These are phyloP conservation scores for Arctia plantaginis DNA, from an alignment of 2,888 invertebrate genomes.

Conservation along the genomic window DNA sequence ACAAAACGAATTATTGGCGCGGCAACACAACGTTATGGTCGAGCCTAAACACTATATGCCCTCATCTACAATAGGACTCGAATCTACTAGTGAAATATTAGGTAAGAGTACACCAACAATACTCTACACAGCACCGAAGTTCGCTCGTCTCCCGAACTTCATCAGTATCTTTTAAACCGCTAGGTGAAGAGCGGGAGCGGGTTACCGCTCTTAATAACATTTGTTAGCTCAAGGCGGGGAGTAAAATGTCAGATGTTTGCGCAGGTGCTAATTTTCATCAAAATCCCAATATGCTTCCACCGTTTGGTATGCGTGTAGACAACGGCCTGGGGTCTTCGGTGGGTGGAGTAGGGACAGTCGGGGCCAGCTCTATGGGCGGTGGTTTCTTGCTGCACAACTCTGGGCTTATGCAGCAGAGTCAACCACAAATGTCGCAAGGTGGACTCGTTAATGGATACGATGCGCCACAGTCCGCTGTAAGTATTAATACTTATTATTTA, in stretches of 20 bases:
- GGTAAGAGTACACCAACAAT: constrained; percentile 62
- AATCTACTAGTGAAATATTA: constrained; percentile 83
- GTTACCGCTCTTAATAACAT: not conserved
- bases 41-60: constrained; percentile 80
- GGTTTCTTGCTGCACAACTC: constrained; percentile 73
- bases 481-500: constrained; percentile 41
- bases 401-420: constrained; percentile 64
- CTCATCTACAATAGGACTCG: constrained; percentile 77
- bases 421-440: constrained; percentile 63
- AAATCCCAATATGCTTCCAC: constrained; percentile 82
- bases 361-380: constrained; percentile 31
- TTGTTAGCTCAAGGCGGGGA: constrained; percentile 21
- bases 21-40: constrained; percentile 74
- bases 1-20: constrained; percentile 76
- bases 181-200: constrained; percentile 11
- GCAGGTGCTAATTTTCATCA: constrained; percentile 85
- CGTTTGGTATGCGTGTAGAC: constrained; percentile 84
- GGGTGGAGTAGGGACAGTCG: constrained; percentile 28
- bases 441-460: constrained; percentile 78
- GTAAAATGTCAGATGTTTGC: constrained; percentile 40
- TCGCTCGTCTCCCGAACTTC: constrained; percentile 13
- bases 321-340: constrained; percentile 52
- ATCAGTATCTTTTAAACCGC: not conserved
- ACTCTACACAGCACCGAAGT: not conserved
- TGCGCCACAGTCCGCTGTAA: constrained; percentile 71